These are phyloP conservation scores for Drosophila setifemur DNA, from an alignment of 1,140 invertebrate species.

Conservation along the genomic window DNA sequence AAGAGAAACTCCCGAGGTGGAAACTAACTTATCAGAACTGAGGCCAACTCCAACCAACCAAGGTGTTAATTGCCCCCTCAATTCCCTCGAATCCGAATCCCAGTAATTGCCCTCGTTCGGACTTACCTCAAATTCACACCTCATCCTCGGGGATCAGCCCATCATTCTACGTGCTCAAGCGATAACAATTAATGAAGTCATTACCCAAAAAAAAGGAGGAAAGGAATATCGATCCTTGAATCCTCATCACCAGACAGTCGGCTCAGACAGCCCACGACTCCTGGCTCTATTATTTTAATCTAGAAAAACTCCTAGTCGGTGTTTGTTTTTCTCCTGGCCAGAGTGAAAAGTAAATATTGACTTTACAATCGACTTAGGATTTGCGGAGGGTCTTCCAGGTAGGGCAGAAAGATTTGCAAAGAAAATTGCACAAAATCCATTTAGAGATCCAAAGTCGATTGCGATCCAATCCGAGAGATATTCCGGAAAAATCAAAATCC, in stretches of 20 bases:
- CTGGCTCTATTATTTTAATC: conserved; percentile 65
- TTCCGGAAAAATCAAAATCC: conserved; percentile 4
- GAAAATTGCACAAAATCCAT: conserved; percentile 61
- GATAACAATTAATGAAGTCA: conserved; percentile 67
- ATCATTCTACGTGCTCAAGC: conserved; percentile 36
- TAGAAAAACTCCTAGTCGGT: conserved; percentile 34
- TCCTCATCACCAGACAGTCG: conserved; percentile 36
- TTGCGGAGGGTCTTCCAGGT: conserved; percentile 41
- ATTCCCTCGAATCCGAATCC: conserved; percentile 48
- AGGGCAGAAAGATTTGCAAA: conserved; percentile 37
- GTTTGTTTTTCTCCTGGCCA: conserved; percentile 16
- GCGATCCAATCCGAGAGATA: too few relatives aligned
- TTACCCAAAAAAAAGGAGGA: conserved; percentile 13
- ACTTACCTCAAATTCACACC: conserved; percentile 77
- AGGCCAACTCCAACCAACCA: conserved; percentile 63
- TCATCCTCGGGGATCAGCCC: conserved; percentile 8
- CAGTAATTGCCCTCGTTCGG: conserved; percentile 55
- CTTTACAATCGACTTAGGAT: conserved; percentile 69
- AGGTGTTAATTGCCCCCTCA: conserved; percentile 70
- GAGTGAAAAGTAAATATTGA: conserved; percentile 75
- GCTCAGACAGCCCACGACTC: conserved; percentile 50
- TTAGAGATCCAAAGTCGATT: too few relatives aligned
- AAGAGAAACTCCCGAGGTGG: conserved; percentile 21
- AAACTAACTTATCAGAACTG: conserved; percentile 3
- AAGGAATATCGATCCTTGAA: conserved; percentile 33